Evolutionary conservation across 2,888 invertebrate species (phyloP).

Genomic region (Cryptocheilus praepositus): DNA sequence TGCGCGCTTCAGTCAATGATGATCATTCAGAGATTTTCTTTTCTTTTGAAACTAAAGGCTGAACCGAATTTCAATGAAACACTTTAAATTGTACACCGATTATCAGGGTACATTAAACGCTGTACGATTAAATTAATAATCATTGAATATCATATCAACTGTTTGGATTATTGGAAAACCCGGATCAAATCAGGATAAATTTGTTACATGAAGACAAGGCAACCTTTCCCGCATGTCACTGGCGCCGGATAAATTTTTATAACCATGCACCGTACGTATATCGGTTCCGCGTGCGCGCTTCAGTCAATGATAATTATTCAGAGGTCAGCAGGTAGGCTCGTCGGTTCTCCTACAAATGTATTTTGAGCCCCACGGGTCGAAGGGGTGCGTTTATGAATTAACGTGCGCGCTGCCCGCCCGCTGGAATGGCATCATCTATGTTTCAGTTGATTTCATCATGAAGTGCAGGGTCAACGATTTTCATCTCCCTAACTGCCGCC

Average conservation of each 20-base stretch:
- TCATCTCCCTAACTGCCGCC: constrained; percentile 44
- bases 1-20: too few species aligned
- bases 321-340: constrained; percentile 38
- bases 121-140: too few species aligned
- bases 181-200: not conserved
- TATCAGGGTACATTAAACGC: too few species aligned
- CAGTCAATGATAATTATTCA: constrained; percentile 35
- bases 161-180: too few species aligned
- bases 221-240: too few species aligned
- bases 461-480: constrained; percentile 52
- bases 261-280: not conserved
- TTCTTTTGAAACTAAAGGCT: too few species aligned
- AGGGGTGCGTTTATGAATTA: constrained; percentile 67
- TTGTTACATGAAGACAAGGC: not conserved
- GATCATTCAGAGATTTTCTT: too few species aligned
- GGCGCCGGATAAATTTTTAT: too few species aligned
- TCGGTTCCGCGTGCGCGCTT: constrained; percentile 20
- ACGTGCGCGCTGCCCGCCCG: constrained; percentile 55
- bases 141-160: not conserved
- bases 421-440: constrained; percentile 69
- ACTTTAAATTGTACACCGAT: too few species aligned
- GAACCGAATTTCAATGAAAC: too few species aligned
- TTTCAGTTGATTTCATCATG: constrained; percentile 68
- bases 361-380: constrained; percentile 53
- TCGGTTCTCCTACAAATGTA: constrained; percentile 47